Conservation (phyloP, 2,888 invertebrate genomes). For the Lampropteryx suffumata region DNA sequence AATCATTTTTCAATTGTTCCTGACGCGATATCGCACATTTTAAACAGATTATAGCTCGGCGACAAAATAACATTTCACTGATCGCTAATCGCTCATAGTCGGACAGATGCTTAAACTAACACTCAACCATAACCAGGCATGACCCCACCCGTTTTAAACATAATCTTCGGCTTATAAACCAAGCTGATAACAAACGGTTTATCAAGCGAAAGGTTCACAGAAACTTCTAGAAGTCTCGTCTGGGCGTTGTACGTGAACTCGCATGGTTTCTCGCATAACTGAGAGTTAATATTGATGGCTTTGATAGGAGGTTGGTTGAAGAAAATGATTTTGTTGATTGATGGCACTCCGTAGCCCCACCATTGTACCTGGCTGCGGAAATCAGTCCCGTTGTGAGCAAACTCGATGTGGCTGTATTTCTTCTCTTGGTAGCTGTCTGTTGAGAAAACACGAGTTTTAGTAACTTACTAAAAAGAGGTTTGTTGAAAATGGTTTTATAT, state of each 20-base stretch:
- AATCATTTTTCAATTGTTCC: too few relatives aligned
- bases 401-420: slow-evolving; percentile 80
- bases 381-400: slow-evolving; percentile 57
- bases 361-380: slow-evolving; percentile 57
- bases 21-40: too few relatives aligned
- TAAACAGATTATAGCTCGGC: too few relatives aligned
- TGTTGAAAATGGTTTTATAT: too few relatives aligned
- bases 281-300: slow-evolving; percentile 53
- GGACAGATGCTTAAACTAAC: not conserved
- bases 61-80: too few relatives aligned
- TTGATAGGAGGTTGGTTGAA: slow-evolving; percentile 52
- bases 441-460: slow-evolving; percentile 3
- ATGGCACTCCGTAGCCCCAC: slow-evolving; percentile 77
- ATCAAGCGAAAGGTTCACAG: slow-evolving; percentile 58
- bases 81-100: too few relatives aligned
- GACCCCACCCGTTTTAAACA: slow-evolving; percentile 25
- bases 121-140: slow-evolving; percentile 28
- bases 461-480: not conserved
- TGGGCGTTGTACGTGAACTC: slow-evolving; percentile 49
- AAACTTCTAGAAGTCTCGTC: slow-evolving; percentile 53
- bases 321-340: slow-evolving; percentile 56
- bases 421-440: slow-evolving; percentile 84
- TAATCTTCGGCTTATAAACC: slow-evolving; percentile 45
- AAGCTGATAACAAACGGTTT: slow-evolving; percentile 63
- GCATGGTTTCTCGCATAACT: slow-evolving; percentile 51